These are phyloP conservation scores for Stegophylla sp. DNA, from an alignment of 2,888 invertebrate species.

Conservation along the genomic window DNA sequence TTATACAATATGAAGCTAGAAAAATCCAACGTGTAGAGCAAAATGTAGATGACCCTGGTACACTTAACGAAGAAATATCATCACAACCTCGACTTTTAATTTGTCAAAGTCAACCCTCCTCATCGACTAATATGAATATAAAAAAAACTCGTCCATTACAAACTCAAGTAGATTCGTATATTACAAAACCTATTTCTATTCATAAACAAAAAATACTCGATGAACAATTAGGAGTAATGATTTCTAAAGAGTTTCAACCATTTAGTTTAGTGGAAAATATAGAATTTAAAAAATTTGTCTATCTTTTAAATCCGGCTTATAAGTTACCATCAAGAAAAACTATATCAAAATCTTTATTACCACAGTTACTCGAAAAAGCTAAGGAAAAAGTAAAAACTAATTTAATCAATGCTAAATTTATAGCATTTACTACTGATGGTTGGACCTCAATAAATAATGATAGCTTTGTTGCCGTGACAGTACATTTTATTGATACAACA, in stretches of 20 bases:
- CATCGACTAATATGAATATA: conserved; percentile 10
- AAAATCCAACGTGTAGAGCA: conserved; percentile 32
- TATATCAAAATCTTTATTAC: conserved; percentile 57
- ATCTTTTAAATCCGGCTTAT: conserved; percentile 59
- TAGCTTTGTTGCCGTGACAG: conserved; percentile 26
- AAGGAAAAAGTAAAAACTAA: conserved; percentile 37
- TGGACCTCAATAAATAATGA: conserved; percentile 34
- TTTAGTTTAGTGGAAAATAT: conserved; percentile 60
- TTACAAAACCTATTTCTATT: conserved; percentile 26
- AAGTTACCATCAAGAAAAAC: conserved; percentile 59
- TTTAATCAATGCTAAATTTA: conserved; percentile 26
- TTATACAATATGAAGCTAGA: conserved; percentile 29
- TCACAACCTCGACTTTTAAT: conserved; percentile 30
- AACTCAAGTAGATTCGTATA: conserved; percentile 18
- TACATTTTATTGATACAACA: conserved; percentile 21
- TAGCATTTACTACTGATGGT: conserved; percentile 28
- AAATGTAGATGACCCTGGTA: conserved; percentile 26
- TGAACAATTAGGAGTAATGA: conserved; percentile 32
- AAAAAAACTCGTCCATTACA: conserved; percentile 20
- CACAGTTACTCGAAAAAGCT: conserved; percentile 53
- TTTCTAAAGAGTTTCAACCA: conserved; percentile 59
- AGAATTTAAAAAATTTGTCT: conserved; percentile 59
- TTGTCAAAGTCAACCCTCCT: conserved; percentile 26
- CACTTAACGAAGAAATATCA: conserved; percentile 23
- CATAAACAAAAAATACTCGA: conserved; percentile 24